Conservation (phyloP, 2,797 vertebrate species). For the Platyrinchus mystaceus region DNA sequence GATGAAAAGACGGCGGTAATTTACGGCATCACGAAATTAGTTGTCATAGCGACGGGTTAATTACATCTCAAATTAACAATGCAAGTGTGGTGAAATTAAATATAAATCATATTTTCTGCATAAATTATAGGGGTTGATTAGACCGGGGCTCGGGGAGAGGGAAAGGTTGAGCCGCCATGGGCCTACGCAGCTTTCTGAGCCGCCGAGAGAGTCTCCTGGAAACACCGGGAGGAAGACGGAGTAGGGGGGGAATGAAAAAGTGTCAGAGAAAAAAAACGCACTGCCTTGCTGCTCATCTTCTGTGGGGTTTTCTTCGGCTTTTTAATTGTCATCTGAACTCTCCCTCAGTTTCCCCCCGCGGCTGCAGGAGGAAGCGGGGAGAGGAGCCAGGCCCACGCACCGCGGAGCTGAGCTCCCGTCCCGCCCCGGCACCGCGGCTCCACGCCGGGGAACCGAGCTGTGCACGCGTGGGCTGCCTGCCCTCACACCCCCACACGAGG, state of each 20-base stretch:
- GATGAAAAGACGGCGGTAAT: slow-evolving; percentile 99
- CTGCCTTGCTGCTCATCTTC: slow-evolving; percentile 40
- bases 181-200: slow-evolving; percentile 89
- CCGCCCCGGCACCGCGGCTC: not conserved
- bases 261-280: not conserved
- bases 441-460: accelerated
- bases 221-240: slow-evolving; percentile 68
- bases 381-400: not conserved
- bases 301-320: not conserved
- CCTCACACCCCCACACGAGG: not conserved
- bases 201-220: slow-evolving; percentile 76
- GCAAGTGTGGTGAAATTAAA: slow-evolving; percentile 99
- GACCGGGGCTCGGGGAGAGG: slow-evolving; percentile 98
- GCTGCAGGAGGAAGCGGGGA: not conserved
- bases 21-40: slow-evolving; percentile 99
- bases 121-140: slow-evolving; percentile 99
- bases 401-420: not conserved
- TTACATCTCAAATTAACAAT: slow-evolving; percentile 99
- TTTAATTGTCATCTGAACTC: slow-evolving; percentile 16
- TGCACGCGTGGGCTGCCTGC: not conserved
- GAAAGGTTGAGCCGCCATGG: slow-evolving; percentile 99
- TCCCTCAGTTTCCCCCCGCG: not conserved
- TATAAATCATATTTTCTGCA: slow-evolving; percentile 99
- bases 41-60: slow-evolving; percentile 99
- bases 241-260: slow-evolving; percentile 36